These are phyloP conservation scores for Silurus lanzhouensis DNA, from an alignment of 2,797 vertebrate species.

Conservation along the genomic window DNA sequence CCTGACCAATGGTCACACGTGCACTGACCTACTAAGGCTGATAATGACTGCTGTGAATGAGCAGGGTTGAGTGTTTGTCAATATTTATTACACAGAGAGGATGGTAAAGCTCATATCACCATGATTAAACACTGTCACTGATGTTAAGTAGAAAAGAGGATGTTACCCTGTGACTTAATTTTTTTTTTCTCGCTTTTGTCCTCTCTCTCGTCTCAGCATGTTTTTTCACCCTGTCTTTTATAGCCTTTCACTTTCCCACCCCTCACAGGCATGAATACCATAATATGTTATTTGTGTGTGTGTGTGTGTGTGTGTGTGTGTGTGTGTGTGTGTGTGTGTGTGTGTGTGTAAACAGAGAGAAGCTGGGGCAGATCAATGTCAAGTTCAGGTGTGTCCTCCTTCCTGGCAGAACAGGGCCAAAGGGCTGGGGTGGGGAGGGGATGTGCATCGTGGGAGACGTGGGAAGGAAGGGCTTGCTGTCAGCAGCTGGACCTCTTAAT, in stretches of 20 bases:
- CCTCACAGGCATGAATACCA: conserved; percentile 34
- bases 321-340: neutral
- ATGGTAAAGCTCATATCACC: neutral
- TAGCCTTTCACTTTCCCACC: conserved; percentile 11
- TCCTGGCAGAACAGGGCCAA: conserved; percentile 62
- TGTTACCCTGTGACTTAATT: neutral
- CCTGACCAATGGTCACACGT: conserved; percentile 39
- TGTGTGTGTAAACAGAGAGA: conserved; percentile 48
- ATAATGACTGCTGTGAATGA: conserved; percentile 7
- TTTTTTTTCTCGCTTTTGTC: conserved; percentile 18
- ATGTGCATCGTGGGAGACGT: conserved; percentile 73
- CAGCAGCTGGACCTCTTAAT: conserved; percentile 85
- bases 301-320: conserved; percentile 38
- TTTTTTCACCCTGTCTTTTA: conserved; percentile 24
- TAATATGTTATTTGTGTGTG: conserved; percentile 30
- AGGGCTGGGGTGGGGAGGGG: conserved; percentile 56
- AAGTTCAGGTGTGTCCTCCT: conserved; percentile 72
- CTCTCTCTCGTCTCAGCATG: conserved; percentile 6
- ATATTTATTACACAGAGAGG: conserved; percentile 2
- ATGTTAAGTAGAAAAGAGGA: neutral
- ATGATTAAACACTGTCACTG: neutral
- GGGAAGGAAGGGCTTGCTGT: conserved; percentile 81
- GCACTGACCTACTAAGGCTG: conserved; percentile 29
- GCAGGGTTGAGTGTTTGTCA: conserved; percentile 14
- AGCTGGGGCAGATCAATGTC: conserved; percentile 60